Conservation (phyloP, 2,113 vertebrate genomes). For the Arizona elegans region DNA sequence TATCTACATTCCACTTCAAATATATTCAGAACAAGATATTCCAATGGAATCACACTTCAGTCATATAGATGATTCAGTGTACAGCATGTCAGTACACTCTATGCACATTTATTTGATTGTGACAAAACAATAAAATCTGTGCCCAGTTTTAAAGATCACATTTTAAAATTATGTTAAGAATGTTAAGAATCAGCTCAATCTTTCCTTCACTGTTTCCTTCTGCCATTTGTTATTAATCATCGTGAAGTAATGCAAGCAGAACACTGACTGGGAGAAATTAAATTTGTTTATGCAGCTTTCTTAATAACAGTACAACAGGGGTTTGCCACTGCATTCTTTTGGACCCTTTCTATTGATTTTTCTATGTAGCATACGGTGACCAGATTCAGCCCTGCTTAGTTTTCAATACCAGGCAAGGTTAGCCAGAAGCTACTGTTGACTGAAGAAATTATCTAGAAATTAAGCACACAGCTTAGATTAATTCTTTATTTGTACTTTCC, state of each 20-base stretch:
- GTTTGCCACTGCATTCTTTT: neutral
- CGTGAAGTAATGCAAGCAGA: neutral
- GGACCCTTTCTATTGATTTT: neutral
- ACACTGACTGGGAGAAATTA: neutral
- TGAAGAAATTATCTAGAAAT: neutral
- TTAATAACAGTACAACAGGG: neutral
- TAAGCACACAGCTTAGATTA: neutral
- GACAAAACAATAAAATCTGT: neutral
- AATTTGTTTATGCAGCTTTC: neutral
- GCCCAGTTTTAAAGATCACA: neutral
- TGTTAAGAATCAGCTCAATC: neutral
- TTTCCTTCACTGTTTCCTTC: neutral
- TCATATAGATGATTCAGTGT: neutral
- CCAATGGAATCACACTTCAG: neutral
- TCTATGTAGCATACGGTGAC: neutral
- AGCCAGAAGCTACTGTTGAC: neutral
- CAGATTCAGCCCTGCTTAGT: neutral
- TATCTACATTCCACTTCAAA: neutral
- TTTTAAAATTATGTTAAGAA: neutral
- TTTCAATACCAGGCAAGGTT: neutral
- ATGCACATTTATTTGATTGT: neutral
- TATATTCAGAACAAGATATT: neutral
- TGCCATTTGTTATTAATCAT: neutral
- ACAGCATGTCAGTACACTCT: neutral
- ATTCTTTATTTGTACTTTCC: neutral